Base-by-base conservation (phyloP, 2,113 vertebrate genomes). In the Penelope pileata region DNA sequence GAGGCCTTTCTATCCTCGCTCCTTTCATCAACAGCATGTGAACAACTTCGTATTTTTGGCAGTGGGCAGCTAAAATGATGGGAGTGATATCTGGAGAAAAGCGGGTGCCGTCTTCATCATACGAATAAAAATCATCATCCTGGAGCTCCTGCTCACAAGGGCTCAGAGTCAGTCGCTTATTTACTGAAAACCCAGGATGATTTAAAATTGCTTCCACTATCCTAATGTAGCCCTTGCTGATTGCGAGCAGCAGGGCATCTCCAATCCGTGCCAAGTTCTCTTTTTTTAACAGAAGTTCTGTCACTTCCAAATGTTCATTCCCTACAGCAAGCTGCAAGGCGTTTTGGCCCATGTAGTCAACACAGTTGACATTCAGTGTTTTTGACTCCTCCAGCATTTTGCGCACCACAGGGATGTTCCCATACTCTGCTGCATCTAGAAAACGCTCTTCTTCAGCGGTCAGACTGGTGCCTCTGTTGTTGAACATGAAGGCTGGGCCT, bases 41-140 rank as follows among this genome's bases (percentile, higher is more conserved):
- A 74, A 99, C 98, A 6, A 99, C 98, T 92, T 99, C 98, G 96
- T 99, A 99, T 93, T 98, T 98, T 95, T 98, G 98, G 96, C 98
- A 99, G 95, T 99, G 98, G 40, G 98, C 98, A 42, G 98, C 98
- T 97, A 99, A 98, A 93, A 98, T 98, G 42, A 99, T 98, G 77
- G 98, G 98, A 13, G 98, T 99, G 96, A 99, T 98, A 73, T 99
- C 98, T 26, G 98, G 98, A 36, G 98, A 99, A 94, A 99, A 99
- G 90, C 98, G 98, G 10, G 98, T 99, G 82, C 98, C 98, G 83
- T 99, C 98, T 97, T 99, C 98, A 1, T 99, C 98, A n/a, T 99
- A 99, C 10, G 98, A 98, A 91, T 98, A 99, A 94, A 99, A 99
- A 97, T 99, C 98, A 90, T 98, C 98, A 91, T 98, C 98, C 91